Percentiles rank a stretch among this genome's conserved stretches.
These are phyloP conservation scores for Taxidea taxus DNA, from an alignment of 2,113 vertebrate species.

Conservation along the genomic window DNA sequence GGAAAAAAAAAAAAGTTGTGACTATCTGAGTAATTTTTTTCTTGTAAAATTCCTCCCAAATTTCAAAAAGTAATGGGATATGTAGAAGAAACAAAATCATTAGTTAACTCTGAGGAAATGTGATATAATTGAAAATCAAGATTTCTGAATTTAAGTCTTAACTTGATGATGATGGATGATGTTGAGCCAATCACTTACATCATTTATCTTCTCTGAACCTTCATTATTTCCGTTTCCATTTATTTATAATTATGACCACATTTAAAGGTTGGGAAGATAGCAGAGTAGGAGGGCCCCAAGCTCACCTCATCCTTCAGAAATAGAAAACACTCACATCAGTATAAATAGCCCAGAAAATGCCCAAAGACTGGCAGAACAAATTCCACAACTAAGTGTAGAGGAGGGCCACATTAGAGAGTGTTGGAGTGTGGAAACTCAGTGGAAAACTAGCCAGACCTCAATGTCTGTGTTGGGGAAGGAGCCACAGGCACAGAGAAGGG, in stretches of 20 bases:
- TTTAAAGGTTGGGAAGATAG: not conserved
- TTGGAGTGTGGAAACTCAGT: not conserved
- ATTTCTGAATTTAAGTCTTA: conserved; percentile 3
- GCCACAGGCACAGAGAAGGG: not conserved
- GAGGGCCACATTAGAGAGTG: not conserved
- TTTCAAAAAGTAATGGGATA: conserved; percentile 5
- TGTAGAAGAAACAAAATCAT: not conserved
- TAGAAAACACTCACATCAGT: not conserved
- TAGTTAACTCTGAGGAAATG: not conserved
- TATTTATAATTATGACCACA: not conserved
- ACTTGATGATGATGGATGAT: not conserved
- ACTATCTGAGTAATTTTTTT: not conserved
- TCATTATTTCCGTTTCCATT: not conserved
- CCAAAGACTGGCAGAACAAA: not conserved
- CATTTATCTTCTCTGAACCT: not conserved
- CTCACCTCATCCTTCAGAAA: not conserved
- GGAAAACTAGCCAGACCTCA: not conserved
- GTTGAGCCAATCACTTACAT: not conserved
- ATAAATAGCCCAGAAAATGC: not conserved
- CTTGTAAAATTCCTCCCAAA: not conserved
- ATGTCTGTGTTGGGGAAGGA: not conserved
- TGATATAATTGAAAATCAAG: not conserved
- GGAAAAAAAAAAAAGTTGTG: not conserved
- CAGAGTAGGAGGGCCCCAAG: not conserved
- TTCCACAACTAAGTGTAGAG: not conserved